Percentiles rank a stretch among this genome's conserved stretches.
Conservation (phyloP, 2,113 vertebrate species). For the Etheostoma spectabile region DNA sequence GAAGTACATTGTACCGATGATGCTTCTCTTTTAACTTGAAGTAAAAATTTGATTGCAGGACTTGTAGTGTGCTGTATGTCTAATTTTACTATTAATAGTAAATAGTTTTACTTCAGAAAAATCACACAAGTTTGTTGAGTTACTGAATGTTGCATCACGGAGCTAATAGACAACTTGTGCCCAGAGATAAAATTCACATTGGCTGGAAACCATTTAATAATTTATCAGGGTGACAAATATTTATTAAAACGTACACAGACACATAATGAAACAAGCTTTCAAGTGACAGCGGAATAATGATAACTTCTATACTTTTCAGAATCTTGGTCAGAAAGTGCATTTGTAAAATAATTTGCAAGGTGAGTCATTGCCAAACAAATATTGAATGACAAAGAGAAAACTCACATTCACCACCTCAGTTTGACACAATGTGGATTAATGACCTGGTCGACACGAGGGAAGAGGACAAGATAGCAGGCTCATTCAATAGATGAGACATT, state of each 20-base stretch:
- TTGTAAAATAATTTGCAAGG: constrained; percentile 47
- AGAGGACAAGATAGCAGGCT: constrained; percentile 21
- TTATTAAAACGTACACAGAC: background rate
- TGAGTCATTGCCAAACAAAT: constrained; percentile 48
- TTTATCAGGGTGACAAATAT: constrained; percentile 23
- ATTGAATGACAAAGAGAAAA: constrained; percentile 51
- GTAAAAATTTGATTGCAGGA: no score
- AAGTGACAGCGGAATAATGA: background rate
- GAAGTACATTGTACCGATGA: no score
- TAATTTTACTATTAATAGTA: no score
- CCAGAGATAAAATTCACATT: background rate
- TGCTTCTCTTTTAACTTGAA: no score
- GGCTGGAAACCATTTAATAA: background rate
- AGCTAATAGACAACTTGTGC: background rate
- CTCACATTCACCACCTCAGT: constrained; percentile 23
- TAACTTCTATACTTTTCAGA: background rate
- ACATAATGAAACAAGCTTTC: background rate
- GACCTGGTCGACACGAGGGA: constrained; percentile 7
- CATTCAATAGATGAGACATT: constrained; percentile 32
- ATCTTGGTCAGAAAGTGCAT: constrained; percentile 16
- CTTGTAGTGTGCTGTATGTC: no score
- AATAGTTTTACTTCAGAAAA: no score
- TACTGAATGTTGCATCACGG: constrained; percentile 57
- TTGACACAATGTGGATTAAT: constrained; percentile 61
- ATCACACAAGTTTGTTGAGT: background rate